Evolutionary conservation across 2,113 vertebrate genomes (phyloP).

Genomic region (Rhodinocichla rosea): DNA sequence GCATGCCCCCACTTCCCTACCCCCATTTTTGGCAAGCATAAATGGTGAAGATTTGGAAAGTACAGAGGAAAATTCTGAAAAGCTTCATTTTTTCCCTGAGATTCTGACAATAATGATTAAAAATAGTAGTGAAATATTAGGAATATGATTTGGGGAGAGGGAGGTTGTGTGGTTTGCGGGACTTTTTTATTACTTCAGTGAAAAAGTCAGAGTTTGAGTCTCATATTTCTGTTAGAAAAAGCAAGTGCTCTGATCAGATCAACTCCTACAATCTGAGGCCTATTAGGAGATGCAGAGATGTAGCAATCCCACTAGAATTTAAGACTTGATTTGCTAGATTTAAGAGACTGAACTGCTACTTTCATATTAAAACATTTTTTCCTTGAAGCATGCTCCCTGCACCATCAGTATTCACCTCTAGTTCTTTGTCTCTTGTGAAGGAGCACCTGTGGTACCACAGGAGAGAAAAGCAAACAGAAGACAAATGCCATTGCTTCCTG

Average conservation of each 20-base stretch:
- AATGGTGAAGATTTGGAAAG: not conserved
- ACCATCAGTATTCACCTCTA: not conserved
- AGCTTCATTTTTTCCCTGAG: fast-evolving
- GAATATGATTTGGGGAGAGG: fast-evolving
- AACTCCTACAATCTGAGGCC: not conserved
- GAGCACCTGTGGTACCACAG: not conserved
- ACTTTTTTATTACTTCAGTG: not conserved
- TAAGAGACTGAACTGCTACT: not conserved
- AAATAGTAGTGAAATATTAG: not conserved
- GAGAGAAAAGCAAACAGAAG: not conserved
- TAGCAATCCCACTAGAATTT: not conserved
- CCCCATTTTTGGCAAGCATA: not conserved
- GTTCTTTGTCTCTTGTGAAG: not conserved
- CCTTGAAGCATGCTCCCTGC: not conserved
- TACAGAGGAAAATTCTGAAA: not conserved
- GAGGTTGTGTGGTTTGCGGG: not conserved
- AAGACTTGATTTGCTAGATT: not conserved
- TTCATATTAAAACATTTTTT: not conserved
- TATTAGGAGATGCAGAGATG: not conserved
- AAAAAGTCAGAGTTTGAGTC: not conserved
- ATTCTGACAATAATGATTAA: not conserved
- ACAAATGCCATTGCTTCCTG: not conserved
- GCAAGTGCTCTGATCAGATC: not conserved
- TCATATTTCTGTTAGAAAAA: not conserved
- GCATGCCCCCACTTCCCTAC: not conserved